These are phyloP conservation scores for Apostichopus californicus DNA, from an alignment of 35 echinoderm and acorn worm species.

Conservation along the genomic window DNA sequence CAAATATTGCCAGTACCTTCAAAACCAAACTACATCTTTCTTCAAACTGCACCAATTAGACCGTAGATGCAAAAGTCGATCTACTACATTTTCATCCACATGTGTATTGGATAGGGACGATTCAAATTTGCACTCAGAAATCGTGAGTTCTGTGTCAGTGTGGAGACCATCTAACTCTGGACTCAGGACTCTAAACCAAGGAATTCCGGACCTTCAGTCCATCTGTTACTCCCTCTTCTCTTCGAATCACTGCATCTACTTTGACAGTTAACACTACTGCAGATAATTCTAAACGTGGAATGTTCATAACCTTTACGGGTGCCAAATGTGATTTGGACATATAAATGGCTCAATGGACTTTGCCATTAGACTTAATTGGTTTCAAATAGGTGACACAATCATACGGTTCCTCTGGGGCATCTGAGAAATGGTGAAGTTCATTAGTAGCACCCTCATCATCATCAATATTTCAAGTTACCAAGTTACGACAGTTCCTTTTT, in stretches of 20 bases:
- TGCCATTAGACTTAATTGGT: background rate
- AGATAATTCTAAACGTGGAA: slow-evolving; percentile 60
- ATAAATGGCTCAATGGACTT: slow-evolving; percentile 42
- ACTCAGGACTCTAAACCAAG: background rate
- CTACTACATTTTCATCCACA: slow-evolving; percentile 1
- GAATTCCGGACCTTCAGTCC: slow-evolving; percentile 57
- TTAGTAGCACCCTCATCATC: background rate
- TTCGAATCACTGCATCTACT: slow-evolving; percentile 50
- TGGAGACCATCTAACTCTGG: background rate
- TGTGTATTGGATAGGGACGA: background rate
- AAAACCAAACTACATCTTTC: slow-evolving; percentile 31
- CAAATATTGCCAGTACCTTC: background rate
- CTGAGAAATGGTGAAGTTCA: slow-evolving; percentile 67
- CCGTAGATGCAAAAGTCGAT: slow-evolving; percentile 12
- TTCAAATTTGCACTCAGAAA: slow-evolving; percentile 18
- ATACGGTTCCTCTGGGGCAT: slow-evolving; percentile 59
- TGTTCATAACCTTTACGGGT: slow-evolving; percentile 58
- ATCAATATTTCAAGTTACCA: background rate
- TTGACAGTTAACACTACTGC: slow-evolving; percentile 44
- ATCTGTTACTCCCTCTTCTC: slow-evolving; percentile 44
- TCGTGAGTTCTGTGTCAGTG: slow-evolving; percentile 25
- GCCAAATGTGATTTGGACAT: slow-evolving; percentile 56
- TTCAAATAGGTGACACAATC: slow-evolving; percentile 55
- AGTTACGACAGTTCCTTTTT: slow-evolving; percentile 60
- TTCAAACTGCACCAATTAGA: slow-evolving; percentile 50